Evolutionary conservation across 92 coral and sea anemone species (phyloP), one percentile per base, ranked within the genome.

Genomic region (Nematostella vectensis): DNA sequence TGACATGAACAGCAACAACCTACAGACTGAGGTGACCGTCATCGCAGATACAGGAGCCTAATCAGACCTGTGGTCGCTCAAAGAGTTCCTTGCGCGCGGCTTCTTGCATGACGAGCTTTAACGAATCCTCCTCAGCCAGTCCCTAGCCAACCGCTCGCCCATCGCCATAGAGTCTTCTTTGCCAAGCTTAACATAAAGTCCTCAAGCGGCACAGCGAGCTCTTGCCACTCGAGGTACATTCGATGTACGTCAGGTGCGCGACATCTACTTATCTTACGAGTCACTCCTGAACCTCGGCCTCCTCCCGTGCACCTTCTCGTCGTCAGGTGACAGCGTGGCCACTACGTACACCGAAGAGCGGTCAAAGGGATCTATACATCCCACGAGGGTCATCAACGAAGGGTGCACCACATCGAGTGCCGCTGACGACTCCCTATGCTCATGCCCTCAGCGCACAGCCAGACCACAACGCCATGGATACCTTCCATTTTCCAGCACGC

Each of bases 71-170:
- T n/a, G n/a, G n/a, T n/a, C n/a, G n/a, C n/a, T n/a, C n/a, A 22
- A 10, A 18, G 79, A 70, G 40, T 81, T 57, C 63, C 59, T 70
- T 11, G 65, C 80, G 43, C 25, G 70, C 18, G 71, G 83, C n/a
- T 65, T 76, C 63, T 65, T 60, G 8, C 85, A 64, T 18, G 73
- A 57, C 1, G 47, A 57, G 70, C 36, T 80, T 25, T 31, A 49
- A 1, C 47, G n/a, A n/a, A n/a, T n/a, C n/a, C n/a, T n/a, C n/a
- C n/a, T 75, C 1, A 64, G 82, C 70, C 55, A 70, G 44, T 73
- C 94, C 18, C 79, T 86, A 39, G 77, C 86, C 33, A 83, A 83
- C 83, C 83, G 80, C 75, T 84, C 80, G 19, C 80, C 87, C 59
- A 84, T 84, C 52, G 22, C 80, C 22, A 84, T 80, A 83, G 83